Percentiles rank a stretch among this genome's conserved stretches.
Evolutionary conservation across 2,113 vertebrate genomes (phyloP).

Genomic region (Odontesthes bonariensis): DNA sequence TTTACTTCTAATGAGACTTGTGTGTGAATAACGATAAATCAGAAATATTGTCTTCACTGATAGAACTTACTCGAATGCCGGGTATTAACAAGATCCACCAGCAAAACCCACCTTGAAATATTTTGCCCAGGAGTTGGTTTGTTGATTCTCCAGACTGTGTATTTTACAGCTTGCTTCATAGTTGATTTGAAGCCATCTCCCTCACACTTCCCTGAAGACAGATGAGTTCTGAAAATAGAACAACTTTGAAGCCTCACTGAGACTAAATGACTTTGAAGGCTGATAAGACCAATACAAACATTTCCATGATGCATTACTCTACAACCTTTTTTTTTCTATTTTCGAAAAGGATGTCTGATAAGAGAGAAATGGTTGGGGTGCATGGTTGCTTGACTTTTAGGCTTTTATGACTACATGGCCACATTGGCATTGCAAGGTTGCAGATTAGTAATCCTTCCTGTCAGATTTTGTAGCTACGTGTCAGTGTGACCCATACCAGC

Average conservation of each 20-base stretch:
- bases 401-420: slow-evolving; percentile 37
- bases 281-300: slow-evolving; percentile 65
- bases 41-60: not conserved
- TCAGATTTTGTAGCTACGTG: slow-evolving; percentile 39
- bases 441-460: slow-evolving; percentile 49
- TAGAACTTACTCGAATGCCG: not conserved
- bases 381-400: slow-evolving; percentile 25
- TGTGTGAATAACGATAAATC: slow-evolving; percentile 12
- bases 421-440: slow-evolving; percentile 22
- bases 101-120: slow-evolving; percentile 5
- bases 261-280: slow-evolving; percentile 56
- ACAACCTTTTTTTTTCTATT: slow-evolving; percentile 51
- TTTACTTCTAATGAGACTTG: slow-evolving; percentile 39
- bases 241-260: slow-evolving; percentile 62
- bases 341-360: slow-evolving; percentile 51
- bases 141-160: slow-evolving; percentile 1
- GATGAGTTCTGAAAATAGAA: slow-evolving; percentile 72
- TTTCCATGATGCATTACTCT: slow-evolving; percentile 60
- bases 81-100: not conserved
- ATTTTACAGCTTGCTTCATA: slow-evolving; percentile 31
- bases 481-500: slow-evolving; percentile 28
- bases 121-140: slow-evolving; percentile 11
- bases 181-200: slow-evolving; percentile 47
- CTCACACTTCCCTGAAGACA: slow-evolving; percentile 55
- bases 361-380: slow-evolving; percentile 27